phyloP scores from a whole-genome alignment of 2,797 vertebrate genomes.

The Adelosebastes latens region DNA sequence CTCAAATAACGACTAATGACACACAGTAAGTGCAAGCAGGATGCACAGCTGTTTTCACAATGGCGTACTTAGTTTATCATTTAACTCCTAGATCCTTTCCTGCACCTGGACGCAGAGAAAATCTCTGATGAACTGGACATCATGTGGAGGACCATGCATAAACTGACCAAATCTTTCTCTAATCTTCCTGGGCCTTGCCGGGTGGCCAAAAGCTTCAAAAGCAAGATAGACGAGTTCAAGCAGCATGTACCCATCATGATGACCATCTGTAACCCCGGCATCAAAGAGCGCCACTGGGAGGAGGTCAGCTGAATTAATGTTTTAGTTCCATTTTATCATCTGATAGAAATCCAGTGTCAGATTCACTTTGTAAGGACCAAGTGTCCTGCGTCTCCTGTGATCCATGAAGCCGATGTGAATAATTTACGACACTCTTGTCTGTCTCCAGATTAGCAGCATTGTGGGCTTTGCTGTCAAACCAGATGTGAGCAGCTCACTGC shows the following conservation, averaged over 20 bases:
- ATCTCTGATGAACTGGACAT: conserved; percentile 85
- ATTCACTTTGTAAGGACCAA: conserved; percentile 18
- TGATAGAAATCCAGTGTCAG: conserved; percentile 8
- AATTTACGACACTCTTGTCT: conserved; percentile 27
- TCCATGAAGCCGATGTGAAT: conserved; percentile 36
- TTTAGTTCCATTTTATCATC: conserved; percentile 4
- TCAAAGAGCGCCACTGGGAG: conserved; percentile 92
- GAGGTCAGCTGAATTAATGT: conserved; percentile 73
- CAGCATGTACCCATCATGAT: conserved; percentile 87
- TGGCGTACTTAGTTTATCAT: not conserved
- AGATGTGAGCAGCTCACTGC: conserved; percentile 81
- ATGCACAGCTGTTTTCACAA: not conserved
- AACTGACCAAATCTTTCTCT: conserved; percentile 84
- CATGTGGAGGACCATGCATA: conserved; percentile 91
- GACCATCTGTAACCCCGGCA: conserved; percentile 89
- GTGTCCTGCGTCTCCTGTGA: conserved; percentile 9
- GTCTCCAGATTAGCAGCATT: conserved; percentile 87
- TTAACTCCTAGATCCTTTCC: conserved; percentile 81
- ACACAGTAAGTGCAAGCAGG: not conserved
- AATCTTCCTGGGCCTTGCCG: conserved; percentile 81
- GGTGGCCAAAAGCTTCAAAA: conserved; percentile 85
- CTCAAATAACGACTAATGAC: not conserved
- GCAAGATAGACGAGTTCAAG: conserved; percentile 89
- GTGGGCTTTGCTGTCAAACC: conserved; percentile 86
- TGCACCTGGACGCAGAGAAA: conserved; percentile 85